Evolutionary conservation across 2,797 vertebrate genomes (phyloP).

Genomic region (Tangara arthus): DNA sequence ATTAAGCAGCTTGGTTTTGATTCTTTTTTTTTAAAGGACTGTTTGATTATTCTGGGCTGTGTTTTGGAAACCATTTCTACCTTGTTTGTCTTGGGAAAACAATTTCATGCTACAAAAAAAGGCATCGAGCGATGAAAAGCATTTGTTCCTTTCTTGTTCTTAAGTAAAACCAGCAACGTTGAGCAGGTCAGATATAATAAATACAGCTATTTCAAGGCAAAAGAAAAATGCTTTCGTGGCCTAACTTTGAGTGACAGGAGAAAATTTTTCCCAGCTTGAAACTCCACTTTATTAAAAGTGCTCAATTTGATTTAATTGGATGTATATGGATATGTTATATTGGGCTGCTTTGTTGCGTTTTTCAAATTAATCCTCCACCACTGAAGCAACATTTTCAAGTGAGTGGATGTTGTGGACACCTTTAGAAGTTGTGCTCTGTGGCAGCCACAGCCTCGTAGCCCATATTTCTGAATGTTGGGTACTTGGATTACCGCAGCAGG

Average conservation of each 20-base stretch:
- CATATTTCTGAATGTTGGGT: constrained; percentile 81
- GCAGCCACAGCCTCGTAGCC: constrained; percentile 58
- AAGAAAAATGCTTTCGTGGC: constrained; percentile 55
- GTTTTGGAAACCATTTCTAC: constrained; percentile 31
- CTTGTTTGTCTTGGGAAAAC: constrained; percentile 32
- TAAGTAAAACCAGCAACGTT: constrained; percentile 62
- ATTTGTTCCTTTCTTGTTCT: constrained; percentile 46
- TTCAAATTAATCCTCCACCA: constrained; percentile 49
- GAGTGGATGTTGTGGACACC: constrained; percentile 60
- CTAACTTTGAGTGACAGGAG: constrained; percentile 64
- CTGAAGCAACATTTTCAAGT: constrained; percentile 28
- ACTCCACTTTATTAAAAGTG: constrained; percentile 46
- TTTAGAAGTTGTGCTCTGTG: constrained; percentile 25
- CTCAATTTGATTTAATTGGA: constrained; percentile 49
- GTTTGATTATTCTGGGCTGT: background rate
- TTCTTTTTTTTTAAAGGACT: background rate
- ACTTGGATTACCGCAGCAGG: constrained; percentile 83
- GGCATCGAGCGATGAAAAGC: constrained; percentile 33
- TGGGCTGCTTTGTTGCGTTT: constrained; percentile 11
- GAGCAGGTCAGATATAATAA: constrained; percentile 66
- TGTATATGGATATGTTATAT: background rate
- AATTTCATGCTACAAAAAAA: constrained; percentile 40
- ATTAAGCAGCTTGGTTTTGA: constrained; percentile 15
- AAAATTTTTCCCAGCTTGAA: constrained; percentile 65
- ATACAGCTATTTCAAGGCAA: constrained; percentile 57